Evolutionary conservation across 2,888 invertebrate species (phyloP).

Genomic region (Epistrophe eligans): DNA sequence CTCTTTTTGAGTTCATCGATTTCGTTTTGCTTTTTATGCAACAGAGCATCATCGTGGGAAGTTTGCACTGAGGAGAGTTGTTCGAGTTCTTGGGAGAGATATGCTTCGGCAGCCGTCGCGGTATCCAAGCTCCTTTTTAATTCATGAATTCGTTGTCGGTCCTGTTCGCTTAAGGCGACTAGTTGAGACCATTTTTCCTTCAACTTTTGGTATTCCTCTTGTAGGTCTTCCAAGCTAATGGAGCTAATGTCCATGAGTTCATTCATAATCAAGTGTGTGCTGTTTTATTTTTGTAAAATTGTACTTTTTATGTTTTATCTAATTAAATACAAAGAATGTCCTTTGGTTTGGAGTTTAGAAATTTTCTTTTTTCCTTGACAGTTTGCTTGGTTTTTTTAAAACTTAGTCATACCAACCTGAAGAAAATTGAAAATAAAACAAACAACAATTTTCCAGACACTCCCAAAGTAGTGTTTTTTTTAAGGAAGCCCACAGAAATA

Average conservation of each 20-base stretch:
- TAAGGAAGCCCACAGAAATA: too few relatives aligned
- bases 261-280: slow-evolving; percentile 73
- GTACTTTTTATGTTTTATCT: background rate
- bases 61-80: slow-evolving; percentile 77
- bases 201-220: slow-evolving; percentile 81
- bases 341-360: slow-evolving; percentile 5
- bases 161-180: slow-evolving; percentile 78
- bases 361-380: slow-evolving; percentile 47
- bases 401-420: slow-evolving; percentile 33
- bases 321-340: slow-evolving; percentile 16
- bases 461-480: background rate
- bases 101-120: slow-evolving; percentile 80
- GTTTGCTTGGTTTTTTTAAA: slow-evolving; percentile 49
- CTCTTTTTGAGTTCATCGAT: slow-evolving; percentile 77
- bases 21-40: slow-evolving; percentile 59
- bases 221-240: slow-evolving; percentile 80
- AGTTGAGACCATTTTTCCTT: slow-evolving; percentile 79
- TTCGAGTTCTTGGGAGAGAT: slow-evolving; percentile 81
- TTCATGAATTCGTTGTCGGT: slow-evolving; percentile 82
- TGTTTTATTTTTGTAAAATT: background rate
- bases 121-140: slow-evolving; percentile 81
- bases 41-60: slow-evolving; percentile 52
- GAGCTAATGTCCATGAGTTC: slow-evolving; percentile 78
- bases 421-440: slow-evolving; percentile 12
- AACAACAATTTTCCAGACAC: background rate